Evolutionary conservation across 35 echinoderm and acorn worm species (phyloP), one percentile per base, ranked within the genome.

Genomic region (Strongylocentrotus purpuratus): DNA sequence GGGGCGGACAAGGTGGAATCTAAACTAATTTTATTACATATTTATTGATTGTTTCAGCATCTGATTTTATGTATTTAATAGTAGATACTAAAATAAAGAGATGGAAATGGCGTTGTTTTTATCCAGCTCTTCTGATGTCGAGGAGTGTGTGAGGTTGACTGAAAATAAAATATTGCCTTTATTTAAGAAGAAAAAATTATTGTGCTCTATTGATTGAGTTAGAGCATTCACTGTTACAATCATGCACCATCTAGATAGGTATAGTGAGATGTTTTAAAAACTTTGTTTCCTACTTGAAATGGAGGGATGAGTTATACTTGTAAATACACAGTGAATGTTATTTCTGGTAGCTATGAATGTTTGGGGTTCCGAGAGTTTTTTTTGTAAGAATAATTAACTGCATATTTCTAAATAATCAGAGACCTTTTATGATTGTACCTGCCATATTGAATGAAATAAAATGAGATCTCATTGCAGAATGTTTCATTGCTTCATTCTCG

Each of bases 361-460:
- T 70, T 28, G 6, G 65, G 28, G 65, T 28, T 78, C 65, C 5
- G 22, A 78, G 22, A 78, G 22, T 4, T 78, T 78, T 59, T 17
- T 59, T 59, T 5, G 65, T 78, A 78, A 28, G 65, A 78, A 7
- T 78, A 78, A n/a, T n/a, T 78, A 18, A 78, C 28, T 78, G 65
- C 65, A 78, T 78, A 78, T 78, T 78, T 78, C 65, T 59, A 78
- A 78, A 78, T 78, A 78, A 78, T 78, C 65, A 78, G 65, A 78
- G 65, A 78, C 20, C 65, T 78, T 78, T 78, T 78, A 78, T 78
- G 65, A 78, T 0, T 78, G 65, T 78, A 78, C 65, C 65, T 78
- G 65, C 65, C 65, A 78, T 78, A 78, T 78, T 78, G 65, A 78
- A 28, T 78, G 65, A 78, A 78, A 78, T 78, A 78, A 78, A 78